These are phyloP conservation scores for Lethenteron camtschaticum DNA, from an alignment of 2,113 vertebrate genomes.

Conservation along the genomic window DNA sequence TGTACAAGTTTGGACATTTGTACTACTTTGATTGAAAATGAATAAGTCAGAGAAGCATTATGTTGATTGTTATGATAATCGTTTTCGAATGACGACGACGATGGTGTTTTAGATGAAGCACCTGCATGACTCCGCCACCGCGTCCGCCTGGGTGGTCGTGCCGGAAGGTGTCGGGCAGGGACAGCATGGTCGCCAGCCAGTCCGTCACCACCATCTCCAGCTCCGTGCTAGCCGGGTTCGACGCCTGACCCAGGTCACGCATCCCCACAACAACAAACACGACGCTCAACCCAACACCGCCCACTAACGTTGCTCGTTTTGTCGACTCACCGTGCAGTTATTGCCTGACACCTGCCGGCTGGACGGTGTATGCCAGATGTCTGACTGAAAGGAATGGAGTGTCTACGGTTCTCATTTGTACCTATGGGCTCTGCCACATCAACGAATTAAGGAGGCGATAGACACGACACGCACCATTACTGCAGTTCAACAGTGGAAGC, in stretches of 20 bases:
- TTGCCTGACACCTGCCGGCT: too few species aligned
- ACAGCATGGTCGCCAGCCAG: conserved; percentile 80
- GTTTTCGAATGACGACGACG: too few species aligned
- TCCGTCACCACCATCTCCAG: conserved; percentile 89
- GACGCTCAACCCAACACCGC: background rate
- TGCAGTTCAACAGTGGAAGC: too few species aligned
- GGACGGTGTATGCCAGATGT: too few species aligned
- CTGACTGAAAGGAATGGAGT: too few species aligned
- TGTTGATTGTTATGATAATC: background rate
- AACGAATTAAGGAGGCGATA: too few species aligned
- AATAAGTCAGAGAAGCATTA: background rate
- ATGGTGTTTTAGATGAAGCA: conserved; percentile 11
- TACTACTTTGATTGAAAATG: background rate
- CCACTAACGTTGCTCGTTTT: too few species aligned
- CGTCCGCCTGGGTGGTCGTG: conserved; percentile 51
- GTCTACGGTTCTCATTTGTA: too few species aligned
- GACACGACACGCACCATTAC: too few species aligned
- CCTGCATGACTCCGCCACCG: conserved; percentile 76
- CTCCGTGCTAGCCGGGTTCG: conserved; percentile 80
- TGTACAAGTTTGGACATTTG: too few species aligned
- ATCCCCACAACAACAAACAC: background rate
- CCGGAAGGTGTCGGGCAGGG: conserved; percentile 56
- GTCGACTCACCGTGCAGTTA: too few species aligned
- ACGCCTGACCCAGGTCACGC: conserved; percentile 33
- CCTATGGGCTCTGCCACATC: too few species aligned